Conservation (phyloP, 1,140 invertebrate genomes). For the Palaemon carinicauda region DNA sequence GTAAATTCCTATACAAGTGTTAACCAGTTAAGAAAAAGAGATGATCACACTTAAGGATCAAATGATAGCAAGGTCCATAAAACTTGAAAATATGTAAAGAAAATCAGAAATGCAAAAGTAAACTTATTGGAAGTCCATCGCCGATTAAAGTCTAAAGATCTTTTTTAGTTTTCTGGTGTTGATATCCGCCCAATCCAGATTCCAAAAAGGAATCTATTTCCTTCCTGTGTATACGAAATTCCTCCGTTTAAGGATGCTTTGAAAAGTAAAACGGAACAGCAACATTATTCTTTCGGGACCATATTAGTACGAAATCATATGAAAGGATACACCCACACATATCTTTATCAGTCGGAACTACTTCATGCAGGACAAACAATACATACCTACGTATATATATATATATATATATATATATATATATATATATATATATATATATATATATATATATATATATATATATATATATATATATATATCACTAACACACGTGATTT, state of each 20-base stretch:
- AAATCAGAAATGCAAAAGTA: not conserved
- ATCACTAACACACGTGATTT: too few species aligned
- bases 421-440: conserved; percentile 2
- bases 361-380: too few species aligned
- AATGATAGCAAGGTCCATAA: too few species aligned
- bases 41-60: too few species aligned
- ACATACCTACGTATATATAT: not conserved
- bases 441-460: conserved; percentile 9
- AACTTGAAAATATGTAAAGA: too few species aligned
- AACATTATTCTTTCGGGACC: not conserved
- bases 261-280: not conserved
- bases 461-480: not conserved
- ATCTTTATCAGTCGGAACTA: too few species aligned
- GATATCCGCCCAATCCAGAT: not conserved
- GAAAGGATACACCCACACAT: too few species aligned
- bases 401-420: not conserved
- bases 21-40: too few species aligned
- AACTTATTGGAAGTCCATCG: not conserved
- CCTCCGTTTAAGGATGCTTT: not conserved
- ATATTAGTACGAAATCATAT: too few species aligned
- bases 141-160: not conserved
- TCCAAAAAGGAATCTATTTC: not conserved
- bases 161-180: not conserved
- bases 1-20: too few species aligned
- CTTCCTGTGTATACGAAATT: not conserved